Evolutionary conservation across 2,888 invertebrate species (phyloP).

Genomic region (Yponomeuta cagnagella): DNA sequence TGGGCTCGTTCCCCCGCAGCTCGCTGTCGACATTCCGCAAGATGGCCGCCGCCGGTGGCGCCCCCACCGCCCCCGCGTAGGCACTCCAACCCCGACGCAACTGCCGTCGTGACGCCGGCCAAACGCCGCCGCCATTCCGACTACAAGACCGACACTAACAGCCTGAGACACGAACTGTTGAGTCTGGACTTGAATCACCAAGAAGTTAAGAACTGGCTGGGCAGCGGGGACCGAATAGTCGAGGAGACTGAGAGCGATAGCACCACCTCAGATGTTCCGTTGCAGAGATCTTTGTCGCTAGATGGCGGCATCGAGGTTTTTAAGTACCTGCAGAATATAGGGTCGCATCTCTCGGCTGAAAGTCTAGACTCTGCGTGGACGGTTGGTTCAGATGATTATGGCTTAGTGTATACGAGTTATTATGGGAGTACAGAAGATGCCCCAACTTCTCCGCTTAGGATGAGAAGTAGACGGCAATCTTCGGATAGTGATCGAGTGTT

Average conservation of each 20-base stretch:
- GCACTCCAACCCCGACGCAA: slow-evolving; percentile 41
- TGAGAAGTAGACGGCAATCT: slow-evolving; percentile 65
- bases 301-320: slow-evolving; percentile 58
- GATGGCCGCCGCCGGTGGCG: slow-evolving; percentile 77
- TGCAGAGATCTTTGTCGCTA: slow-evolving; percentile 57
- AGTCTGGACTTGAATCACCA: slow-evolving; percentile 45
- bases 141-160: slow-evolving; percentile 31
- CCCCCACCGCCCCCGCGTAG: slow-evolving; percentile 59
- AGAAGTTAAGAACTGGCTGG: slow-evolving; percentile 57
- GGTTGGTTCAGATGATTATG: slow-evolving; percentile 38
- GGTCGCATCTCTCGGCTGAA: slow-evolving; percentile 39
- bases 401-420: slow-evolving; percentile 43
- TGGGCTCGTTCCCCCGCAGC: slow-evolving; percentile 86
- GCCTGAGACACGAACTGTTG: slow-evolving; percentile 55
- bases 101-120: slow-evolving; percentile 23
- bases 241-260: slow-evolving; percentile 23
- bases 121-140: slow-evolving; percentile 27
- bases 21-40: slow-evolving; percentile 86
- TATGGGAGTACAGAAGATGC: slow-evolving; percentile 44
- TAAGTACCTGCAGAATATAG: slow-evolving; percentile 48
- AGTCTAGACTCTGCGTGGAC: slow-evolving; percentile 52
- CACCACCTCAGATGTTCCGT: slow-evolving; percentile 28
- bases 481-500: slow-evolving; percentile 36
- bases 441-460: slow-evolving; percentile 50
- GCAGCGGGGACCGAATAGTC: slow-evolving; percentile 40